These are phyloP conservation scores for Pseudomyrmex flavicornis DNA, from an alignment of 1,140 invertebrate species.

Conservation along the genomic window DNA sequence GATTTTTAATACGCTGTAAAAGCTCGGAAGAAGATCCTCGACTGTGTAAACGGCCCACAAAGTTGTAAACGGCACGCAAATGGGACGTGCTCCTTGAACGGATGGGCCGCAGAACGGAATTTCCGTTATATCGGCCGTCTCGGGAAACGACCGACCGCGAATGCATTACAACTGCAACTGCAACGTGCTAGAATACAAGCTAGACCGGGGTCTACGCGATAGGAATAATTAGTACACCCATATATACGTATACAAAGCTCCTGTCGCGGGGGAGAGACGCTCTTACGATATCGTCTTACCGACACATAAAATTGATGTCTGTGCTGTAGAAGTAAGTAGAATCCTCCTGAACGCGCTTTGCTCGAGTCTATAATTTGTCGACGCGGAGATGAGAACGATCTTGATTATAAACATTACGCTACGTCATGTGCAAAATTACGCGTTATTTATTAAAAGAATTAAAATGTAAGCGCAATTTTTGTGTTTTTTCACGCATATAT, in stretches of 20 bases:
- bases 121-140: conserved; percentile 68
- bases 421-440: too few species aligned
- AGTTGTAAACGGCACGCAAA: conserved; percentile 71
- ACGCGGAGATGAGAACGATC: not conserved
- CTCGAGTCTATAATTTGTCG: conserved; percentile 38
- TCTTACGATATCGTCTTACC: conserved; percentile 71
- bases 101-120: conserved; percentile 27
- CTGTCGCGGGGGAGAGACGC: conserved; percentile 23
- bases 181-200: conserved; percentile 68
- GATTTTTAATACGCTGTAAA: not conserved
- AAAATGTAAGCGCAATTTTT: not conserved
- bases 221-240: conserved; percentile 78
- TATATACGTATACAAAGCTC: too few species aligned
- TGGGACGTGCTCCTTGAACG: conserved; percentile 71
- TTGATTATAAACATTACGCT: conserved; percentile 13
- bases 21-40: not conserved
- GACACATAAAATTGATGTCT: conserved; percentile 76
- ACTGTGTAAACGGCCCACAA: conserved; percentile 60
- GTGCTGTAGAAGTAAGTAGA: conserved; percentile 54
- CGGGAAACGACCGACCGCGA: conserved; percentile 68
- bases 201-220: conserved; percentile 72
- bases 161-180: conserved; percentile 75
- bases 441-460: too few species aligned
- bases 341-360: conserved; percentile 52
- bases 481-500: not conserved